Conservation (phyloP, 2,888 invertebrate species). For the Drosophila helvetica region DNA sequence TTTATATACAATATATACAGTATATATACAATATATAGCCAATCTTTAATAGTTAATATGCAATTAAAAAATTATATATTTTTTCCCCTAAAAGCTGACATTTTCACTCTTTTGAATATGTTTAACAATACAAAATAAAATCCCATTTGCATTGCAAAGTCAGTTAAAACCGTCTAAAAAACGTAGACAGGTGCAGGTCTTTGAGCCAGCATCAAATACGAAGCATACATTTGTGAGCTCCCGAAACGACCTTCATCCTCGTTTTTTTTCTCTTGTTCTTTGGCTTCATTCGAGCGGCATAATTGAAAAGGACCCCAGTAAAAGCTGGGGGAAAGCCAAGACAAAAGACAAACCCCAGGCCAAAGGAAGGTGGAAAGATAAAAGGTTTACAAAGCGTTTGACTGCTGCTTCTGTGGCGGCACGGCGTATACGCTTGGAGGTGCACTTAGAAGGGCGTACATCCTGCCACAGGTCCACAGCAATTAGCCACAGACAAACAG, state of each 20-base stretch:
- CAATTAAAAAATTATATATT: too few relatives aligned
- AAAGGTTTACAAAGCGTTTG: slow-evolving; percentile 68
- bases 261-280: slow-evolving; percentile 26
- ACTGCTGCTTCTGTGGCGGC: slow-evolving; percentile 48
- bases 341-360: slow-evolving; percentile 32
- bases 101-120: background rate
- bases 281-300: slow-evolving; percentile 65
- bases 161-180: slow-evolving; percentile 16
- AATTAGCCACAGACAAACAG: slow-evolving; percentile 12
- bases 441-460: slow-evolving; percentile 60
- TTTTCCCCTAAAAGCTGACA: too few relatives aligned
- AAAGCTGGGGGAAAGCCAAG: slow-evolving; percentile 12
- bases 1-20: too few relatives aligned
- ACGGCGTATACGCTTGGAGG: slow-evolving; percentile 47
- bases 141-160: slow-evolving; percentile 9
- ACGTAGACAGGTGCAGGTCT: slow-evolving; percentile 1
- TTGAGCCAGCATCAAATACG: slow-evolving; percentile 25
- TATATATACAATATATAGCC: too few relatives aligned
- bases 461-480: slow-evolving; percentile 47
- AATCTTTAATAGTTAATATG: too few relatives aligned
- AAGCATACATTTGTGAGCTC: slow-evolving; percentile 66
- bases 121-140: background rate
- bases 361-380: slow-evolving; percentile 36
- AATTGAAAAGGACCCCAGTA: slow-evolving; percentile 61
- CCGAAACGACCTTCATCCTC: slow-evolving; percentile 65